Percentiles rank a stretch among this genome's conserved stretches.
Conservation (phyloP, 2,888 invertebrate species). For the Acanthosepion lycidas region DNA sequence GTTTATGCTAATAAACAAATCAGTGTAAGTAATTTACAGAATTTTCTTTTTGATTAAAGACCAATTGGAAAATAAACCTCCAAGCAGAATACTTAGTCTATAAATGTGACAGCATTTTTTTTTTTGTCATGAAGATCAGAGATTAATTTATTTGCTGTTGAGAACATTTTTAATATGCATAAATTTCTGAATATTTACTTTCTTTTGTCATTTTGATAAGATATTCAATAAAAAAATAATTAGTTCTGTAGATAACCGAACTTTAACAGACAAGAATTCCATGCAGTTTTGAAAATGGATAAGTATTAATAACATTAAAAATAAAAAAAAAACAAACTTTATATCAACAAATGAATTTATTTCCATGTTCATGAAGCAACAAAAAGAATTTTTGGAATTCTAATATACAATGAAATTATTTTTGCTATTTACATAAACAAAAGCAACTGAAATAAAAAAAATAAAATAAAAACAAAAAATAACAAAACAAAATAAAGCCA, state of each 20-base stretch:
- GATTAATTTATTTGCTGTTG: too few relatives aligned
- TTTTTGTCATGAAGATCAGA: too few relatives aligned
- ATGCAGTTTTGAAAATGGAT: not conserved
- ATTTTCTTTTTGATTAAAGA: too few relatives aligned
- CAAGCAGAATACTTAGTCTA: too few relatives aligned
- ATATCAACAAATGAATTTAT: constrained; percentile 21
- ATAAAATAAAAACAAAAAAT: not conserved
- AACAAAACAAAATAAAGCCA: not conserved
- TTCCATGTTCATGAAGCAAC: not conserved
- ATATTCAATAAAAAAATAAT: not conserved
- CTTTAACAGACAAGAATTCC: not conserved
- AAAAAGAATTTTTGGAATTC: not conserved
- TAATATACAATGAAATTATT: constrained; percentile 25
- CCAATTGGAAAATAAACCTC: too few relatives aligned
- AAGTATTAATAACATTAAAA: not conserved
- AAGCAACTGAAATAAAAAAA: not conserved
- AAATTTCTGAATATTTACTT: not conserved
- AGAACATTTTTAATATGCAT: too few relatives aligned
- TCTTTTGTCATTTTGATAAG: not conserved
- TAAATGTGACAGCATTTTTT: too few relatives aligned
- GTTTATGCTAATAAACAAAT: too few relatives aligned
- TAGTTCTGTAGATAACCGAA: not conserved
- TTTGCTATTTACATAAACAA: not conserved
- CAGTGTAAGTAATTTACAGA: too few relatives aligned
- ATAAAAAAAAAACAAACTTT: not conserved